phyloP scores from a whole-genome alignment of 2,113 vertebrate species.

The Hystrix cristata region DNA sequence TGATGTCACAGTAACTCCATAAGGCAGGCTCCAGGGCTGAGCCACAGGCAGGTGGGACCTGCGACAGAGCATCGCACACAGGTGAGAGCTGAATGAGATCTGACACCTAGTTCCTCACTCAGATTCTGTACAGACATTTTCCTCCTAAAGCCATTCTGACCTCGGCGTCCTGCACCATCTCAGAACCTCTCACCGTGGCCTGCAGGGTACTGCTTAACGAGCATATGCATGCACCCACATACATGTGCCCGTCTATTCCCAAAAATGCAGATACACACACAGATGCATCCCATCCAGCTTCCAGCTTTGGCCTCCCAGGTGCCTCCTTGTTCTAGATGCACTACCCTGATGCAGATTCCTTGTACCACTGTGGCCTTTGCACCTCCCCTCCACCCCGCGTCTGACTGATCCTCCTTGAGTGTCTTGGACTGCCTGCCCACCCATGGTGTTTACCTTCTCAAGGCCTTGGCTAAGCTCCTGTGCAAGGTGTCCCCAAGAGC shows the following conservation, averaged over 20 bases:
- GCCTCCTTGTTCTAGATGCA: neutral
- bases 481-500: neutral
- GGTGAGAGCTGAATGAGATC: neutral
- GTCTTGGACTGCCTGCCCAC: neutral
- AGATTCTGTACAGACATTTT: too few relatives aligned
- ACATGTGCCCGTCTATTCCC: too few relatives aligned
- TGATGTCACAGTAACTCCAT: neutral
- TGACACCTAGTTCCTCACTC: neutral
- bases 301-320: neutral
- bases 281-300: too few relatives aligned
- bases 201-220: neutral
- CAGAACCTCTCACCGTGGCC: neutral
- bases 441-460: neutral
- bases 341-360: too few relatives aligned
- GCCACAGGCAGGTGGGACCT: neutral
- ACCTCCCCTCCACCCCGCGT: neutral
- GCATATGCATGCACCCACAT: accelerated
- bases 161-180: neutral
- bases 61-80: neutral
- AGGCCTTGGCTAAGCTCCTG: neutral
- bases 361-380: neutral
- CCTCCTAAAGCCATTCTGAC: neutral
- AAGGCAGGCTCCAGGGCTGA: neutral
- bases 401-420: neutral
- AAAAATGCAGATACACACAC: neutral